phyloP scores from a whole-genome alignment of 2,888 invertebrate species.

The Torymus aiolomorphi region DNA sequence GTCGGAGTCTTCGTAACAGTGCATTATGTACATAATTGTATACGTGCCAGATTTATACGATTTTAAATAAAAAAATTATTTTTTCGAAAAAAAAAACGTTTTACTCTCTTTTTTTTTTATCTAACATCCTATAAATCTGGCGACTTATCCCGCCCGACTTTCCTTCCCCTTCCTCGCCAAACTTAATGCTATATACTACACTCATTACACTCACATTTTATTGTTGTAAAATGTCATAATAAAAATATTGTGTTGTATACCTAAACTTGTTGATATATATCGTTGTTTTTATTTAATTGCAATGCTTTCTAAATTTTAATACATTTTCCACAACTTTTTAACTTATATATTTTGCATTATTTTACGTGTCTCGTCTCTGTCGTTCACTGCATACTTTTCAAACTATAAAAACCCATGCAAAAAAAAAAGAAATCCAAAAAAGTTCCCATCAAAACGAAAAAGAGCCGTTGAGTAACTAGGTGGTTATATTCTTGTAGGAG shows the following conservation, averaged over 20 bases:
- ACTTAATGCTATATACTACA: background rate
- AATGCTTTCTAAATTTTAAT: too few species aligned
- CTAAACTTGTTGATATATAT: too few species aligned
- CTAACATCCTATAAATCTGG: conserved; percentile 73
- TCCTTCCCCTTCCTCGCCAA: conserved; percentile 19
- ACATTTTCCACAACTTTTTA: too few species aligned
- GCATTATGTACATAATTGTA: conserved; percentile 50
- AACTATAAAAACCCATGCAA: too few species aligned
- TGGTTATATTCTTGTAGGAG: conserved; percentile 66
- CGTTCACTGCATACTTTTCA: too few species aligned
- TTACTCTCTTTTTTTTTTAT: conserved; percentile 60
- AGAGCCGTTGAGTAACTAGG: too few species aligned
- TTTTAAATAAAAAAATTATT: conserved; percentile 69
- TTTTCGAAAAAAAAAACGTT: conserved; percentile 58
- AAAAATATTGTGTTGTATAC: too few species aligned
- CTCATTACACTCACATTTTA: background rate
- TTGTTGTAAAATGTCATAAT: conserved; percentile 67
- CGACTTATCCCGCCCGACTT: conserved; percentile 49
- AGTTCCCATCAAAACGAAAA: too few species aligned
- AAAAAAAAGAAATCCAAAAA: too few species aligned
- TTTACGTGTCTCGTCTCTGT: too few species aligned
- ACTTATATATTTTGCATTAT: too few species aligned
- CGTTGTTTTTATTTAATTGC: too few species aligned
- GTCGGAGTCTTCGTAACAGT: conserved; percentile 49
- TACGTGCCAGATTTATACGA: conserved; percentile 72